Evolutionary conservation across 2,797 vertebrate species (phyloP).

Genomic region (Sciurus carolinensis): DNA sequence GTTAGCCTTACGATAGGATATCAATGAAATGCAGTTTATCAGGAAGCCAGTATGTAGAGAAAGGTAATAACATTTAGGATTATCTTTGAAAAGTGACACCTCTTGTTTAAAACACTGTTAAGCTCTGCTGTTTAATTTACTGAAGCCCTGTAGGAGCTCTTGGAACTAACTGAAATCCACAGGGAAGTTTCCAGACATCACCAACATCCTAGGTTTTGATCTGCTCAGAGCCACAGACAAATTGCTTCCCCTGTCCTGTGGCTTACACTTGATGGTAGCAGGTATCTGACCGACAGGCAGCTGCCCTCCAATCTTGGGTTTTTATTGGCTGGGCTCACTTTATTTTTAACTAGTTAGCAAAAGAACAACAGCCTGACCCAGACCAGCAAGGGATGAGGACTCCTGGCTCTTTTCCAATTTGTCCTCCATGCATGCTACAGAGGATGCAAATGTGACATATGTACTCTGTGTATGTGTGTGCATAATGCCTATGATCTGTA

Average conservation of each 20-base stretch:
- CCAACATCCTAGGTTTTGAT: not conserved
- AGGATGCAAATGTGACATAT: no score
- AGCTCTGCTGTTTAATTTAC: not conserved
- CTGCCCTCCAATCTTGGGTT: not conserved
- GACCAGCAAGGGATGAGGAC: not conserved
- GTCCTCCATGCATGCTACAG: not conserved
- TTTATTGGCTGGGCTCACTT: not conserved
- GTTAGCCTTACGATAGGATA: not conserved
- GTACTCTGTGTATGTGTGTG: not conserved
- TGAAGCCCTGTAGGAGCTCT: not conserved
- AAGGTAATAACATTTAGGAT: not conserved
- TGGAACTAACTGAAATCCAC: not conserved
- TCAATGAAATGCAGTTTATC: not conserved
- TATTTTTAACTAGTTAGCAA: not conserved
- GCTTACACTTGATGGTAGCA: not conserved
- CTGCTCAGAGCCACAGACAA: not conserved
- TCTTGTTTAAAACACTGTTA: not conserved
- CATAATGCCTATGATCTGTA: accelerated
- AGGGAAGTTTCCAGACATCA: not conserved
- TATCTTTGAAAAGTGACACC: not conserved
- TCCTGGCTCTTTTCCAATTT: not conserved
- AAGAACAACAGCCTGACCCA: no score
- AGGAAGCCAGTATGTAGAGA: not conserved
- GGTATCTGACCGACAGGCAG: not conserved
- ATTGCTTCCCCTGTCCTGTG: not conserved